Conservation (phyloP, 2,888 invertebrate genomes). For the Acanthosepion lycidas region DNA sequence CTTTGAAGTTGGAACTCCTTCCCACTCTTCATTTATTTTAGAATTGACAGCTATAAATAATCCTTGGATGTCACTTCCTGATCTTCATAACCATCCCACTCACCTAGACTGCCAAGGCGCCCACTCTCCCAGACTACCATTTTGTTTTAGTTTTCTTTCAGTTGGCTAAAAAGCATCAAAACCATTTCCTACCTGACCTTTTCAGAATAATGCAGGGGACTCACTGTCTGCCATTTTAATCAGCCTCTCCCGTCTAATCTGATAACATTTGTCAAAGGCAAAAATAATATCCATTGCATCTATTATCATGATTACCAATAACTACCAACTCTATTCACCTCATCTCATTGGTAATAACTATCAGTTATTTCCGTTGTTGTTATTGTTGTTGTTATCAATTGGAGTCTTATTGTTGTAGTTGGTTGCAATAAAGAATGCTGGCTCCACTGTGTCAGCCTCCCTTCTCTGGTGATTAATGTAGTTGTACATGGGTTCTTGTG, state of each 20-base stretch:
- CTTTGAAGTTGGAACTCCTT: background rate
- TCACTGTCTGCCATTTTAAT: background rate
- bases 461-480: background rate
- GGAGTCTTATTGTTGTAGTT: background rate
- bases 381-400: background rate
- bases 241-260: background rate
- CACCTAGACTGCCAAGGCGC: background rate
- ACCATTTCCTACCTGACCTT: conserved; percentile 22
- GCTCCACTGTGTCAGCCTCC: background rate
- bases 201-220: background rate
- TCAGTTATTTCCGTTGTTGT: background rate
- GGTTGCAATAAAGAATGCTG: background rate
- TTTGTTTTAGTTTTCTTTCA: background rate
- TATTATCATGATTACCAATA: background rate
- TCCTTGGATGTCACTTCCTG: background rate
- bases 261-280: background rate
- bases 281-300: conserved; percentile 13
- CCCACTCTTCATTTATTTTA: background rate
- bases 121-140: background rate
- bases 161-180: background rate
- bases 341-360: background rate
- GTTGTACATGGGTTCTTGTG: background rate
- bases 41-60: background rate
- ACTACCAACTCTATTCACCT: background rate
- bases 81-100: background rate